phyloP scores from a whole-genome alignment of 2,888 invertebrate genomes.

The Piscicola geometra region DNA sequence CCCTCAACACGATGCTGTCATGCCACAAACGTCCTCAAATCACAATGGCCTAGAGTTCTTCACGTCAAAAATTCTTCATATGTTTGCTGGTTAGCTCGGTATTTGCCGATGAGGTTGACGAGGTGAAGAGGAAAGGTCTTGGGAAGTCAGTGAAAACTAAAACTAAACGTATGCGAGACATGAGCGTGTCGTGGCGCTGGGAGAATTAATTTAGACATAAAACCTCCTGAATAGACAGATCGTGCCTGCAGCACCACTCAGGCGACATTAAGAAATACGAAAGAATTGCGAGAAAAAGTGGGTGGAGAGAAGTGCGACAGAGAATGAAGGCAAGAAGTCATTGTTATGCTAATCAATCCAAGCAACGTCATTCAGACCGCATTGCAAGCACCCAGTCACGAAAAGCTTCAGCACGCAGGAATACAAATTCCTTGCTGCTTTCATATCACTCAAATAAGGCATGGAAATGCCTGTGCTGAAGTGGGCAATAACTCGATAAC shows the following conservation, averaged over 20 bases:
- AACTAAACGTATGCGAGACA: not conserved
- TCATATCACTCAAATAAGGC: no score
- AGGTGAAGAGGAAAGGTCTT: not conserved
- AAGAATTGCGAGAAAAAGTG: not conserved
- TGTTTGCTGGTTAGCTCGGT: not conserved
- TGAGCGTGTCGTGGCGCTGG: no score
- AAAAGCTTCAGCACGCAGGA: no score
- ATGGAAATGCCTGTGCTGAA: no score
- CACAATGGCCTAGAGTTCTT: not conserved
- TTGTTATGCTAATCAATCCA: conserved; percentile 14
- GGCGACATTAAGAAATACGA: not conserved
- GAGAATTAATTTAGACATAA: not conserved
- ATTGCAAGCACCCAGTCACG: no score
- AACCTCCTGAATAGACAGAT: not conserved
- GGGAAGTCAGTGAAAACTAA: not conserved
- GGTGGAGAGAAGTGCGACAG: not conserved
- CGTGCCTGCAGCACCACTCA: not conserved
- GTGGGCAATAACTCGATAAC: no score
- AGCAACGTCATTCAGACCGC: not conserved
- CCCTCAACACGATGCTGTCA: no score
- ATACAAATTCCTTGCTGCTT: no score
- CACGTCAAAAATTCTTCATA: conserved; percentile 9
- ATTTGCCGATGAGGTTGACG: not conserved
- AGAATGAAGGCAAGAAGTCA: not conserved
- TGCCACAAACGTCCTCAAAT: not conserved